Evolutionary conservation across 2,113 vertebrate genomes (phyloP), one percentile per base, ranked within the genome.

Genomic region (Gobio gobio): DNA sequence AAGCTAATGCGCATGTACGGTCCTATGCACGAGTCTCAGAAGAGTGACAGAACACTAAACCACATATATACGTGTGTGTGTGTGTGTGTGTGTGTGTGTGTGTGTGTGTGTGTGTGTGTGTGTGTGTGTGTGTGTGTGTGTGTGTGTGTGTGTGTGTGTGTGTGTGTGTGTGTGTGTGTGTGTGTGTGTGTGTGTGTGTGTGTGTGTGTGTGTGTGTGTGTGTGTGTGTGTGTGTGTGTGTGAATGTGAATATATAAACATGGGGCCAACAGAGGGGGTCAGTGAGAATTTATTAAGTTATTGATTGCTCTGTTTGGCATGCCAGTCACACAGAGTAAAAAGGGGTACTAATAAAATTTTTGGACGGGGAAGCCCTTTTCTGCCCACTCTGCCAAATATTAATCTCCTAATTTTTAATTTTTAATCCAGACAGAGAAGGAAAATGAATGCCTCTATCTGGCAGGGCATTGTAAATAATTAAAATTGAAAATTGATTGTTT

Each of bases 401-500:
- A 95, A 95, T 95, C 94, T 94, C 88, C 91, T 92, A 95, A 96
- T 94, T 94, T 95, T 96, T 91, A 90, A 94, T 95, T 96, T 96
- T 96, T 95, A 95, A 95, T 94, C 94, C 86, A 82, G 94, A 94
- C 94, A 93, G 93, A 93, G 93, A 85, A 92, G 89, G 92, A 94
- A 94, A 95, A 95, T 94, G 94, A 96, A 96, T 95, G 94, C 93
- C 90, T 93, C 91, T 91, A 92, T 95, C 94, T 93, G 88, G 92
- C 91, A 92, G 94, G 94, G 94, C 93, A 89, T 94, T 95, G 93
- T 96, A 96, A 97, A 96, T 96, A 97, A 96, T 97, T 97, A 97
- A 97, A 97, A 96, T 94, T 95, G 94, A 96, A 95, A 95, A 96
- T 97, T 96, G 95, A 96, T 97, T 97, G 94, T 97, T 97, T 97